Evolutionary conservation across 1,140 invertebrate species (phyloP).

Genomic region (Drosophila kurseongensis): DNA sequence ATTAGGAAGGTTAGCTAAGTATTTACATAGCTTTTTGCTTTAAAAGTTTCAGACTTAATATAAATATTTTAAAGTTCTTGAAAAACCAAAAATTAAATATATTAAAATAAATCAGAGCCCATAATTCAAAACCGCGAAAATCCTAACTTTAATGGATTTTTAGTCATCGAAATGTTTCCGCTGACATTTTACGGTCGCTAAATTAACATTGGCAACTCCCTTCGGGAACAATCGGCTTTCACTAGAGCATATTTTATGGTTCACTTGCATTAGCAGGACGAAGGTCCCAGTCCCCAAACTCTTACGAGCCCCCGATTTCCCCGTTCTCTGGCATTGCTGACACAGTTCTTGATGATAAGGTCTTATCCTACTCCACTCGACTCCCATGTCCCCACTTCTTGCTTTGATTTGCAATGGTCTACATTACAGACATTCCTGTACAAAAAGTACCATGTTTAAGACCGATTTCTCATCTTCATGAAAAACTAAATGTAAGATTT

Average conservation of each 20-base stretch:
- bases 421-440: neutral
- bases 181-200: constrained; percentile 43
- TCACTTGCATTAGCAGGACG: constrained; percentile 64
- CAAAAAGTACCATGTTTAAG: too few species aligned
- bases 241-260: constrained; percentile 78
- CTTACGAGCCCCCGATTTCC: neutral
- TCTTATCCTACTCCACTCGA: constrained; percentile 18
- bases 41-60: too few species aligned
- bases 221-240: constrained; percentile 36
- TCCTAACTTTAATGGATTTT: neutral
- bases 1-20: too few species aligned
- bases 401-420: constrained; percentile 35
- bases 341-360: constrained; percentile 65
- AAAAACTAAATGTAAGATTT: too few species aligned
- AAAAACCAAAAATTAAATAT: too few species aligned
- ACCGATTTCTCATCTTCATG: too few species aligned
- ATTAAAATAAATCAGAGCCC: neutral
- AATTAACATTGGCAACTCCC: constrained; percentile 51
- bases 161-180: constrained; percentile 7
- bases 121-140: neutral
- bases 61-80: too few species aligned
- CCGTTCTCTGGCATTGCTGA: constrained; percentile 37
- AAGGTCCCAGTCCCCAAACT: constrained; percentile 2
- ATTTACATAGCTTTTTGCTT: too few species aligned
- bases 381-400: neutral